Base-by-base conservation (phyloP, 2,888 invertebrate genomes). In the Sinohyriopsis cumingii region DNA sequence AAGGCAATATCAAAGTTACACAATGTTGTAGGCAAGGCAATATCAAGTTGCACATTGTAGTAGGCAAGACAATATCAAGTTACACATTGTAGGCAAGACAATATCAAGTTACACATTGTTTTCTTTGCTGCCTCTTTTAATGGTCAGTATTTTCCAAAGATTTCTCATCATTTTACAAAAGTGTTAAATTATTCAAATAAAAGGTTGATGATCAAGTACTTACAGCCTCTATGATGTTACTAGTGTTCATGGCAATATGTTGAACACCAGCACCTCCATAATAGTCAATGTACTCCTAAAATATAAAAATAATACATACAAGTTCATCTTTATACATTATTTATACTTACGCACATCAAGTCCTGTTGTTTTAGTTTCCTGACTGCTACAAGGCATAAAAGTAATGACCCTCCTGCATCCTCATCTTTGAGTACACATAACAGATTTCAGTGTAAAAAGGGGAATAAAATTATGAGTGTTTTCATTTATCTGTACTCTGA, bases 221-320 rank as follows among this genome's bases (percentile, higher is more conserved):
- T 73, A 98, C 97, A 59, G 96, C 93, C 65, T 91, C 89, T 78
- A 99, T 95, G 85, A 99, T 98, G 89, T 99, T 95, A 76, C 93
- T 92, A 0, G 98, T 97, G 88, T 97, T 97, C n/a, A 99, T 92
- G 5, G 99, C 99, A 81, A 99, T 97, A 87, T 99, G 99, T 90
- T 99, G 99, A 0, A 99, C 97, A 0, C 99, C 99, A 3, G 97
- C 95, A 0, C 98, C 97, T 0, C 98, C 99, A 88, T 99, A 97
- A 89, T 98, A 99, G 85, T 99, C 98, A 59, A 99, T 97, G 89
- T 96, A 99, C 90, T 99, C 99, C 91, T 91, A 84, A 53, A 84
- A 81, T 25, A 20, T 24, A 67, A 6, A 55, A n/a, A 45, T 45
- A 45, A 45, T 45, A 24, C 15, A 45, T 60, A 55, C 33, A 45